Evolutionary conservation across 2,888 invertebrate species (phyloP), one percentile per base, ranked within the genome.

Genomic region (Thelaira solivaga): DNA sequence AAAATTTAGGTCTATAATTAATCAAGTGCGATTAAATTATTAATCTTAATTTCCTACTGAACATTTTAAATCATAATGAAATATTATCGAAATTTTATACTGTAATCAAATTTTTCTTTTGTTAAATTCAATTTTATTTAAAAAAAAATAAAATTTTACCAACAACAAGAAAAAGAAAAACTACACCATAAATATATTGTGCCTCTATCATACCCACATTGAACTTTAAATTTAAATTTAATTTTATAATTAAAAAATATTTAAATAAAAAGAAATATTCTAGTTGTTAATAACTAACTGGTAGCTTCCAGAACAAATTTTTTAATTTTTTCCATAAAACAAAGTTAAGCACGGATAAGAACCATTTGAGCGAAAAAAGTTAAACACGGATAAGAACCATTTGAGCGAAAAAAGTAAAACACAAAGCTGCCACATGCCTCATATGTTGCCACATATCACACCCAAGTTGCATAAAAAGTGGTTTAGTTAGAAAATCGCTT

Each of bases 261-360:
- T 5, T 16, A n/a, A 10, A 24, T n/a, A 41, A 4, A 24, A 22
- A 41, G 4, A 39, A 22, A 24, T 16, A 31, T 24, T 11, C 6
- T 20, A 49, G 64, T 24, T 11, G 51, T 47, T 45, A 45, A 18
- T 39, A 55, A 24, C 20, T 55, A 57, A 76, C 69, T 69, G 69
- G 75, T 69, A 69, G 69, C 75, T 69, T 76, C 69, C 57, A 65
- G 53, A 65, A 65, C 31, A 13, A 39, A 39, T 10, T n/a, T n/a
- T n/a, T n/a, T n/a, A n/a, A n/a, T n/a, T n/a, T n/a, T n/a, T n/a
- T n/a, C n/a, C n/a, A n/a, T n/a, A n/a, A n/a, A n/a, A n/a, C n/a
- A n/a, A n/a, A n/a, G n/a, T n/a, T n/a, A n/a, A n/a, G n/a, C n/a
- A n/a, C n/a, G n/a, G n/a, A n/a, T n/a, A n/a, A n/a, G n/a, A n/a